Evolutionary conservation across 2,113 vertebrate species (phyloP).

Genomic region (Merops nubicus): DNA sequence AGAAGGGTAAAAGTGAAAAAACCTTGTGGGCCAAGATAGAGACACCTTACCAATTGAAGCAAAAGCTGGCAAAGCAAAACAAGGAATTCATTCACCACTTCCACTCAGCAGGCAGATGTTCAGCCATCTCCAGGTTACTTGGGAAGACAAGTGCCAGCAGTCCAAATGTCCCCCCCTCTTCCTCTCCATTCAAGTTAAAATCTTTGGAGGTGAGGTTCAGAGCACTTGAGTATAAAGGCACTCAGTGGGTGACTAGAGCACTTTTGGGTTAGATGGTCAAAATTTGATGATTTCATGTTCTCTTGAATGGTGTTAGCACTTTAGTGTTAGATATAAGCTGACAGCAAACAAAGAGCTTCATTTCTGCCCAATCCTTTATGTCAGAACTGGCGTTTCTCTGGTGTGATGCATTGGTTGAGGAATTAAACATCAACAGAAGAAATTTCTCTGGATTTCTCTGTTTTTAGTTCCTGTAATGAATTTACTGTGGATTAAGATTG

Average conservation of each 20-base stretch:
- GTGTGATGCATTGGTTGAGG: neutral
- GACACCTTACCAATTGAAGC: neutral
- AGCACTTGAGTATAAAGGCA: neutral
- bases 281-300: neutral
- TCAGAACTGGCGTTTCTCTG: neutral
- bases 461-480: neutral
- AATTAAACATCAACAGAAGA: neutral
- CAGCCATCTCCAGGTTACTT: neutral
- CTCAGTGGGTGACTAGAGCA: neutral
- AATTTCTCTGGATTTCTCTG: neutral
- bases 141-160: rapidly evolving
- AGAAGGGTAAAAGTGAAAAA: neutral
- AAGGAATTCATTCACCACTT: neutral
- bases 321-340: neutral
- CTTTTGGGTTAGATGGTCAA: neutral
- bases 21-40: neutral
- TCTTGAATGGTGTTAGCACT: neutral
- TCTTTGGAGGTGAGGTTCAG: neutral
- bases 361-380: neutral
- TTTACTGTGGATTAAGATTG: neutral
- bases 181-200: neutral
- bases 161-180: neutral
- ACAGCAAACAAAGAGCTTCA: neutral
- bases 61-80: neutral
- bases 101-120: neutral